Evolutionary conservation across 2,888 invertebrate species (phyloP), one percentile per base, ranked within the genome.

Genomic region (Acrobasis consociella): DNA sequence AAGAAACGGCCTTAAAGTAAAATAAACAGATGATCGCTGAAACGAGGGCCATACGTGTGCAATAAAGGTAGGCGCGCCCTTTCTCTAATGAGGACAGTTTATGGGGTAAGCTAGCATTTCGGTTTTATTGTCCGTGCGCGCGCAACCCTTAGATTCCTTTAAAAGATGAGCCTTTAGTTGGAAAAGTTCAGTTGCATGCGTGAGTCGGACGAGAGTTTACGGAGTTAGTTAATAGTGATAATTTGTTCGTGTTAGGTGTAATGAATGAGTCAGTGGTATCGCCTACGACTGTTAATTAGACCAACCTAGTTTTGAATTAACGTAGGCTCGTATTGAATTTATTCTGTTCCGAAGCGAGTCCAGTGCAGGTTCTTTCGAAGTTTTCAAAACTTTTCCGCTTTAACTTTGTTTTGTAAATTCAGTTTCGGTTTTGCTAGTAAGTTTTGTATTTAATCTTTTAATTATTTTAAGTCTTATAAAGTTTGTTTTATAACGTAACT

Each of bases 11-110:
- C 90, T 89, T 89, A 88, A 90, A 81, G 73, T 78, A 81, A 80
- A 91, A 89, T 86, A 91, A 87, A 91, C 89, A 91, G 87, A 88
- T 87, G 85, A 89, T 87, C 85, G 78, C 70, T 77, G 76, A 87
- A 89, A 84, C 82, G 84, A 85, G 85, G 82, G 76, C 68, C 61
- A 74, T 75, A 76, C 75, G 85, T 85, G 82, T 83, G 84, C 86
- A 81, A 87, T 91, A 91, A 89, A 89, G 80, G 79, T 87, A 85
- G 86, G 67, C 85, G 83, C 89, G 87, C 89, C 91, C 90, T 89
- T 86, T 86, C 81, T 76, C 87, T 91, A 91, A 91, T 90, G 91
- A 89, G 90, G 86, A 80, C 85, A 82, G 80, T 90, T 90, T 89
- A 89, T 88, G 84, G 87, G 85, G 83, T 81, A 75, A 77, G 83